A percentile compares a stretch with the other conserved stretches of the same genome.
Conservation (phyloP, 2,888 invertebrate genomes). For the Apodemia zela region DNA sequence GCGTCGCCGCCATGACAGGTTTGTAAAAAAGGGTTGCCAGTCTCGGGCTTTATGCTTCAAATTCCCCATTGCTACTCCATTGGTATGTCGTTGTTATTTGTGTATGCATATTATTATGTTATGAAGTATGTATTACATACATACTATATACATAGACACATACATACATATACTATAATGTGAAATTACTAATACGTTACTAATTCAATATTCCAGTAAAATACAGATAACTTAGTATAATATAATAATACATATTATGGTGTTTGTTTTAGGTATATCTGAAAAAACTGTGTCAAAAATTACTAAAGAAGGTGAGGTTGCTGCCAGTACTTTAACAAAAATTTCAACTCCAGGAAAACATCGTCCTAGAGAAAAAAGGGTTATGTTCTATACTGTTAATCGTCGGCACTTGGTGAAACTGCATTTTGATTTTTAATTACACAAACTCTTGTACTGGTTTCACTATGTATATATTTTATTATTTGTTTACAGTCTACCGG, state of each 20-base stretch:
- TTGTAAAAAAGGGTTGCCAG: constrained; percentile 10
- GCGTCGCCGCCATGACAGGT: constrained; percentile 12
- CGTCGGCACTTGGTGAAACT: too few species aligned
- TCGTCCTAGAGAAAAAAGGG: too few species aligned
- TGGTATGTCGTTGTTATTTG: neutral
- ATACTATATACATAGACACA: neutral
- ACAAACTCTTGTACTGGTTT: too few species aligned
- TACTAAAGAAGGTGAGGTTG: constrained; percentile 9
- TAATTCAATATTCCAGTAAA: too few species aligned
- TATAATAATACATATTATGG: too few species aligned
- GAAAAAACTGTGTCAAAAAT: constrained; percentile 1
- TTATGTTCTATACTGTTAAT: too few species aligned
- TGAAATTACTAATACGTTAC: neutral
- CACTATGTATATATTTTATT: too few species aligned
- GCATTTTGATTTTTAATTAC: too few species aligned
- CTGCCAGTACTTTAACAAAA: neutral
- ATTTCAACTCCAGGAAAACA: neutral
- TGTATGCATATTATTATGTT: too few species aligned
- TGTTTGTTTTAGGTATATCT: too few species aligned
- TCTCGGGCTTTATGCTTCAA: constrained; percentile 1
- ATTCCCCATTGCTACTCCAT: neutral
- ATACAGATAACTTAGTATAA: too few species aligned
- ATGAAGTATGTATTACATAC: neutral
- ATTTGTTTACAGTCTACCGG: too few species aligned
- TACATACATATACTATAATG: neutral